Evolutionary conservation across 1,140 invertebrate species (phyloP).

Genomic region (Drosophila arawakana): DNA sequence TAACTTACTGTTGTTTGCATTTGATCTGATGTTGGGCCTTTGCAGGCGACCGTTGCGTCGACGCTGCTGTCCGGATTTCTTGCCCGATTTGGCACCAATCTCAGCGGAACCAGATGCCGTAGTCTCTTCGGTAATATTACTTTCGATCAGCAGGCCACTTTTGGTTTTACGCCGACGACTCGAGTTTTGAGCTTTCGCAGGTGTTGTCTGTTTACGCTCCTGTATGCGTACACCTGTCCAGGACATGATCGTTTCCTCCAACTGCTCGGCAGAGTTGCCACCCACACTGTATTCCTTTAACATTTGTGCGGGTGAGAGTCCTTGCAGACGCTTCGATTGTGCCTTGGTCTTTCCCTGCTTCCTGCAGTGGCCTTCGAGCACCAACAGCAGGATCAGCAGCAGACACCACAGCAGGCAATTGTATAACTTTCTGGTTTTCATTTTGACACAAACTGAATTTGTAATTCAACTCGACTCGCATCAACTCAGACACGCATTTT

Average conservation of each 20-base stretch:
- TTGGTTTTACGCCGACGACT: slow-evolving; percentile 70
- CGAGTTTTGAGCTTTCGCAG: slow-evolving; percentile 12
- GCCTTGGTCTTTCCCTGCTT: slow-evolving; percentile 14
- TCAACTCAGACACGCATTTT: slow-evolving; percentile 21
- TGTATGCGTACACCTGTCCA: slow-evolving; percentile 62
- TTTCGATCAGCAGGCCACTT: slow-evolving; percentile 77
- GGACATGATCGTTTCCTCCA: slow-evolving; percentile 64
- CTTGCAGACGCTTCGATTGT: slow-evolving; percentile 35
- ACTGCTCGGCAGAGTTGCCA: slow-evolving; percentile 21
- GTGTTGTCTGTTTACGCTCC: slow-evolving; percentile 11
- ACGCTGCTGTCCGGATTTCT: slow-evolving; percentile 61
- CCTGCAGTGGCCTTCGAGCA: slow-evolving; percentile 27
- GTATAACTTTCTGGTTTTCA: slow-evolving; percentile 48
- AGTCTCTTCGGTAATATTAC: slow-evolving; percentile 66
- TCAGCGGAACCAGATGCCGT: slow-evolving; percentile 31
- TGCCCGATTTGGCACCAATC: slow-evolving; percentile 40
- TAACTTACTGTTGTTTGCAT: slow-evolving; percentile 63
- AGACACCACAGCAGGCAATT: slow-evolving; percentile 22
- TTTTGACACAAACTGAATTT: slow-evolving; percentile 29
- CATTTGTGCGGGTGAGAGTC: slow-evolving; percentile 53
- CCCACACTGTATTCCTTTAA: slow-evolving; percentile 48
- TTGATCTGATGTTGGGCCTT: slow-evolving; percentile 54
- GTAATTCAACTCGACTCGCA: background rate
- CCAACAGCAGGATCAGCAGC: slow-evolving; percentile 37
- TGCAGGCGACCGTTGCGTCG: slow-evolving; percentile 74